Base-by-base conservation (phyloP, 2,888 invertebrate species). In the Watsonalla binaria region DNA sequence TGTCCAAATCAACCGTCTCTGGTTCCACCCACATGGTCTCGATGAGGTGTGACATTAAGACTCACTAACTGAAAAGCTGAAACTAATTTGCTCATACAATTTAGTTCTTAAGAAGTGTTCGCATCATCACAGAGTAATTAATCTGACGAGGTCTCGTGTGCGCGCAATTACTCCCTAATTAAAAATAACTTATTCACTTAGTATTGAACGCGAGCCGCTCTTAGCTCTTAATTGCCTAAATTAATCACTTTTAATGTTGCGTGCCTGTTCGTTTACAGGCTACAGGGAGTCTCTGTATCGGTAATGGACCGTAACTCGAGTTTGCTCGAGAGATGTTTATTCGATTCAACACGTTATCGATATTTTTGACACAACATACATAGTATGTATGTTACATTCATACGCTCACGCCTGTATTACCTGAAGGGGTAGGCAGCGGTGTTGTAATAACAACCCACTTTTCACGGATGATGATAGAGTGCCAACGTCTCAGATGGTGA, bases 101-200 rank as follows among this genome's bases (percentile, higher is more conserved):
- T 5, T 9, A 39, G 37, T 37, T 15, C 34, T 13, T 35, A 48
- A 14, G 50, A 45, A 37, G 49, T 49, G 39, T 49, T 45, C 52
- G 46, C 51, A 35, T 46, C 35, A 51, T 46, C 51, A 33, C 68
- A 55, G 63, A 57, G 68, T 72, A 81, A 80, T 80, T 79, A 74
- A 76, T 77, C 72, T 57, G 63, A 58, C 61, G 58, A 59, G 62
- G 60, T 64, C 61, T 63, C 65, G 72, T 68, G 70, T 75, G 72
- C 68, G 63, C 68, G 74, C 80, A 89, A 90, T 90, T 87, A 88
- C 82, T 74, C 71, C 54, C 78, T 89, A 86, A 90, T 90, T 90
- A 88, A 88, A 90, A 88, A 89, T 89, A 89, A 88, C 87, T 90
- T 88, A 88, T 85, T 89, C 86, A 88, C 86, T 86, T 84, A 74